Evolutionary conservation across 1,140 invertebrate genomes (phyloP), one percentile per base, ranked within the genome.

Genomic region (Aethina tumida): DNA sequence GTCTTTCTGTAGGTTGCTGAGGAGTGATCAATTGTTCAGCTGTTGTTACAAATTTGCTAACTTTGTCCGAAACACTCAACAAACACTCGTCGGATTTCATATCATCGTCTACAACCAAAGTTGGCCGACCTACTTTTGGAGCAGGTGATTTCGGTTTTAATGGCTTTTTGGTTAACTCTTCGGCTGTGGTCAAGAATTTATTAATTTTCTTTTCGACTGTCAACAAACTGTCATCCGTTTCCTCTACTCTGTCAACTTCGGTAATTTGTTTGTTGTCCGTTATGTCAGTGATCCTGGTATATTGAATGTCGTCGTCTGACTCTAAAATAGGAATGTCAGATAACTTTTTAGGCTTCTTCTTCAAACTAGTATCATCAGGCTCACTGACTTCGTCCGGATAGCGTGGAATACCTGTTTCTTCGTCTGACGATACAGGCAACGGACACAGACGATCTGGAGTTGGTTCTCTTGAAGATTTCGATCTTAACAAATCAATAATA

Each of bases 331-430:
- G 50, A 28, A 57, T 53, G 22, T 63, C 66, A 51, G 52, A 67
- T 58, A 41, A 60, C 51, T 62, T 70, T 58, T 58, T 67, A 52
- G 33, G 67, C 65, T 39, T 64, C 52, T 49, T 64, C 49, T 10
- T 45, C 24, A 38, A 47, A 45, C 13, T 59, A 35, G 70, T 70
- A 52, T 81, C 78, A 37, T 82, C 79, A 8, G 79, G 79, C 66
- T 81, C 79, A 53, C 66, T 73, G 2, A 81, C 70, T 45, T 72
- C 67, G 58, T 83, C 78, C 3, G 79, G 79, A 55, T 77, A 79
- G 41, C 79, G 66, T 7, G 75, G 75, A 33, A 66, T 70, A 19
- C 70, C 72, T n/a, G 62, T 58, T 30, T 74, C 65, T 37, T 67
- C 61, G 10, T 56, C 52, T 16, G 67, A 66, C 16, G 66, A 64